Conservation (phyloP, 30 jellyfish, hydroid and myxozoan species). For the Nemopilema nomurai region DNA sequence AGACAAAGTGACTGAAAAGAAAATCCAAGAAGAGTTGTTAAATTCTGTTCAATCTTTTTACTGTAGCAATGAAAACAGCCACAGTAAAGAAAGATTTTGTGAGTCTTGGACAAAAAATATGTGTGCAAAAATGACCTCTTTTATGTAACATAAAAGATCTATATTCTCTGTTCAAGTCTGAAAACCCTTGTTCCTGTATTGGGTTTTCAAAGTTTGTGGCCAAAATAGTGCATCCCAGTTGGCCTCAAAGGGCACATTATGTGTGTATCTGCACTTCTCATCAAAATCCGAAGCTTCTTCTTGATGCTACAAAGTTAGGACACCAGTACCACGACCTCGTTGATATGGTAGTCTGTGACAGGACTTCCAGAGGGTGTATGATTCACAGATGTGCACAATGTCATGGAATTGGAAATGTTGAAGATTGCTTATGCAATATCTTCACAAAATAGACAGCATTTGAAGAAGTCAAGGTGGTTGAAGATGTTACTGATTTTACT, state of each 20-base stretch:
- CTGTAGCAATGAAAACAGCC: background rate
- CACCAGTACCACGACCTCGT: constrained; percentile 12
- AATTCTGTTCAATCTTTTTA: background rate
- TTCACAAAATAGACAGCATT: too few species aligned
- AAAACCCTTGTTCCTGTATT: background rate
- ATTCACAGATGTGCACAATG: too few species aligned
- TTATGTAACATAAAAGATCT: background rate
- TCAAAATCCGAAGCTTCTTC: constrained; percentile 8
- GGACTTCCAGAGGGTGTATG: constrained; percentile 14
- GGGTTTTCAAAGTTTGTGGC: constrained; percentile 10
- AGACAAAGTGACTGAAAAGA: constrained; percentile 11
- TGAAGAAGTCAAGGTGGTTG: too few species aligned
- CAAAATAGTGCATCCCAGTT: background rate
- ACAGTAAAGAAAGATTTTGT: background rate
- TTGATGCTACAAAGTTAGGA: background rate
- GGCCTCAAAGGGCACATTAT: background rate
- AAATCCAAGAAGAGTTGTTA: background rate
- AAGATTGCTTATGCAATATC: constrained; percentile 17
- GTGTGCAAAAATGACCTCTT: background rate
- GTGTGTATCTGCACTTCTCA: constrained; percentile 4
- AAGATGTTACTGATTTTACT: too few species aligned
- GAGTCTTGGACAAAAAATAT: background rate
- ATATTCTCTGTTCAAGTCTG: background rate
- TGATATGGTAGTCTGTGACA: constrained; percentile 36
- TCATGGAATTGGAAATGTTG: constrained; percentile 34